A percentile compares a stretch with the other conserved stretches of the same genome.
These are phyloP conservation scores for Crematogaster levior DNA, from an alignment of 2,888 invertebrate genomes.

Conservation along the genomic window DNA sequence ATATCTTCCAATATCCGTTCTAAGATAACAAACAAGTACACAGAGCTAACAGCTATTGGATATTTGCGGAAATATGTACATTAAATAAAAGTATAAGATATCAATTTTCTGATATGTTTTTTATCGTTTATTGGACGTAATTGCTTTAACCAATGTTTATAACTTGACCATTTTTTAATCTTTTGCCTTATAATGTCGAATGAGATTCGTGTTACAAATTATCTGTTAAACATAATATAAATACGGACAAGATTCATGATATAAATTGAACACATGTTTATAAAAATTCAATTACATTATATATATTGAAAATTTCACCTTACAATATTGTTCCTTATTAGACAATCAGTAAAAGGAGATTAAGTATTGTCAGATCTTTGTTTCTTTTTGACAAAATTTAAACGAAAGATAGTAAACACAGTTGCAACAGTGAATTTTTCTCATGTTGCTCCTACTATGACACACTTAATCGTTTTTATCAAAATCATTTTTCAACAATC, in stretches of 20 bases:
- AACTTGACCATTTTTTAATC: neutral
- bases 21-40: neutral
- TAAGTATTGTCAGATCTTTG: no score
- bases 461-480: neutral
- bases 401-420: neutral
- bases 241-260: no score
- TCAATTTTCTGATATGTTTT: neutral
- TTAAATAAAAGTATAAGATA: constrained; percentile 22
- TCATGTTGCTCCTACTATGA: neutral
- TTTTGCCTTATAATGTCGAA: no score
- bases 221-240: no score
- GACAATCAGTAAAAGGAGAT: no score
- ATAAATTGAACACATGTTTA: no score
- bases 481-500: neutral
- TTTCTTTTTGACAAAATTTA: no score
- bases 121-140: neutral
- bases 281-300: no score
- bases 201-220: no score
- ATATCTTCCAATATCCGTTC: constrained; percentile 1
- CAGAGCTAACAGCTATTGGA: constrained; percentile 2
- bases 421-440: neutral
- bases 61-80: neutral
- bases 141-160: neutral
- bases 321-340: no score
- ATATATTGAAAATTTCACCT: no score